These are phyloP conservation scores for Adelphocoris suturalis DNA, from an alignment of 2,888 invertebrate species.

Conservation along the genomic window DNA sequence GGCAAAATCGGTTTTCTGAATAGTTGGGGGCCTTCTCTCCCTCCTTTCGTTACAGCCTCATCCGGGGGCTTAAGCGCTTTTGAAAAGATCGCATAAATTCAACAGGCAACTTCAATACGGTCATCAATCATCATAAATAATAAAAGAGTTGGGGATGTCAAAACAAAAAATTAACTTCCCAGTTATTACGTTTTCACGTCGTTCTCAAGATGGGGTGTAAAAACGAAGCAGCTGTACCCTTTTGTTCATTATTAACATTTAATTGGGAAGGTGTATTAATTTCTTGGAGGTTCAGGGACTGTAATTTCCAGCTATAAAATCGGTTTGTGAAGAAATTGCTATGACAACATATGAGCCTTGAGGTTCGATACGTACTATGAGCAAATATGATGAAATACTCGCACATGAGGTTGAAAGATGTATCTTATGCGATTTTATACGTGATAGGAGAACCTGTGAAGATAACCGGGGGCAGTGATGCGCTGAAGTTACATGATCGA, in stretches of 20 bases:
- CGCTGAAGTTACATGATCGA: conserved; percentile 6
- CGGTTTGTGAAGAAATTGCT: no score
- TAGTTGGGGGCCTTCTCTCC: conserved; percentile 15
- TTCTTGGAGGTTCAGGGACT: no score
- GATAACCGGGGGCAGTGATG: background rate
- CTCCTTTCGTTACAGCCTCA: conserved; percentile 49
- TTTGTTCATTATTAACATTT: no score
- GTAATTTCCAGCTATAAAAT: no score
- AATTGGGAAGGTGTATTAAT: no score
- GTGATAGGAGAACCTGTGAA: background rate
- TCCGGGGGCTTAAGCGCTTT: conserved; percentile 14
- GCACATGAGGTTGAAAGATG: background rate
- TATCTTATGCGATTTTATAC: background rate
- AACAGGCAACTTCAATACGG: conserved; percentile 54
- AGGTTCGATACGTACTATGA: background rate
- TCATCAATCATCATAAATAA: conserved; percentile 58
- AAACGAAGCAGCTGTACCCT: no score
- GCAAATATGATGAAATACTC: background rate
- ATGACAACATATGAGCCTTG: no score
- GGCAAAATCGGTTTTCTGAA: conserved; percentile 60
- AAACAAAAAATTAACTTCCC: background rate
- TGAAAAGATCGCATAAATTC: conserved; percentile 48
- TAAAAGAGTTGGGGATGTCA: background rate
- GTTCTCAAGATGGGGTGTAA: background rate
- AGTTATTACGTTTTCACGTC: background rate